Percentiles rank a stretch among this genome's conserved stretches.
phyloP scores from a whole-genome alignment of 1,140 invertebrate species.

The Drosophila kanapiae region DNA sequence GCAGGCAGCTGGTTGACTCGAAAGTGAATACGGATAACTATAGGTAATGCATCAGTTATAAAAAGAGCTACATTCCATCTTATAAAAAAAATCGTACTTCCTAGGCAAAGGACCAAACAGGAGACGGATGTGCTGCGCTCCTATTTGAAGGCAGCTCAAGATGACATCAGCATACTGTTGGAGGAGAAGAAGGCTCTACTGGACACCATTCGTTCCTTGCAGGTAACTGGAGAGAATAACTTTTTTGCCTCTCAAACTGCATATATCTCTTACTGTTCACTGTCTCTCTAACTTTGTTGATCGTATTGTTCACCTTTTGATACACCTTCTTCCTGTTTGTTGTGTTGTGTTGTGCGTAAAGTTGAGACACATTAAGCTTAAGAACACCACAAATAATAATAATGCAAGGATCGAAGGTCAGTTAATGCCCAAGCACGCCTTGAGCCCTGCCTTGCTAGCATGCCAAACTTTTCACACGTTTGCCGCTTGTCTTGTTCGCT shows the following conservation, averaged over 20 bases:
- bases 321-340: conserved; percentile 57
- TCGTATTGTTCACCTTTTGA: conserved; percentile 48
- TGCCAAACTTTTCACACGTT: conserved; percentile 14
- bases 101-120: conserved; percentile 87
- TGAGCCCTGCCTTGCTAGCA: conserved; percentile 37
- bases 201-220: conserved; percentile 88
- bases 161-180: conserved; percentile 89
- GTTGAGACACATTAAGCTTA: conserved; percentile 76
- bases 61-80: neutral
- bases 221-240: conserved; percentile 83
- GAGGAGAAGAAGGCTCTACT: conserved; percentile 91
- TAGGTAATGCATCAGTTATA: conserved; percentile 67
- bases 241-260: neutral
- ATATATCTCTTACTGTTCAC: conserved; percentile 25
- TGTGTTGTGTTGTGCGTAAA: conserved; percentile 68
- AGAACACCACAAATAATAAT: conserved; percentile 78
- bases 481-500: neutral
- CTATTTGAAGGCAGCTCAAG: conserved; percentile 89
- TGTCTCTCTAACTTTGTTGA: conserved; percentile 61
- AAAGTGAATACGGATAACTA: conserved; percentile 89
- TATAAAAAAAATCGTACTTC: neutral
- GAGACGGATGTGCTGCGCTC: conserved; percentile 88
- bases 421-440: conserved; percentile 65
- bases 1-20: conserved; percentile 87
- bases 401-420: conserved; percentile 80